Percentiles rank a stretch among this genome's conserved stretches.
phyloP scores from a whole-genome alignment of 2,888 invertebrate species.

The Amphipoea lucens region DNA sequence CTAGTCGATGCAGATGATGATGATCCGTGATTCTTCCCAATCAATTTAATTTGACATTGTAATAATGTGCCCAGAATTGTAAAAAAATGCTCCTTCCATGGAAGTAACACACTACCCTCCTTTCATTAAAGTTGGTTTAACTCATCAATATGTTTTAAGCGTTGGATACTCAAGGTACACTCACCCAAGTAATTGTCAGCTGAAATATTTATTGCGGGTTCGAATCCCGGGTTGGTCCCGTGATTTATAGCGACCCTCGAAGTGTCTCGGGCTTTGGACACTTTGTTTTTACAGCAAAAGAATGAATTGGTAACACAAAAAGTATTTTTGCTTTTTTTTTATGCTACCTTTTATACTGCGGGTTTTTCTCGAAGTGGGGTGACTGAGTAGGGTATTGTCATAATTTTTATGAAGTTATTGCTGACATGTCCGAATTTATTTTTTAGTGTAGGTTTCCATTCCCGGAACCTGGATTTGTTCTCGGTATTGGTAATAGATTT shows the following conservation, averaged over 20 bases:
- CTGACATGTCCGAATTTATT: neutral
- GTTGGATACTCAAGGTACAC: slow-evolving; percentile 51
- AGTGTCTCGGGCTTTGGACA: slow-evolving; percentile 51
- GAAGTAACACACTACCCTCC: neutral
- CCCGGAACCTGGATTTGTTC: neutral
- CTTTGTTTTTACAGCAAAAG: slow-evolving; percentile 59
- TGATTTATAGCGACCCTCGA: slow-evolving; percentile 71
- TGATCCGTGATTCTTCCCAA: too few species aligned
- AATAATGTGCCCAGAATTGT: neutral
- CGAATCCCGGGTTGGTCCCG: slow-evolving; percentile 64
- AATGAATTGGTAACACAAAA: slow-evolving; percentile 59
- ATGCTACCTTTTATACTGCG: slow-evolving; percentile 18
- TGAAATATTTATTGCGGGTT: slow-evolving; percentile 79
- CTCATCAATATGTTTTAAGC: slow-evolving; percentile 53
- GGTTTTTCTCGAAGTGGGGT: slow-evolving; percentile 7
- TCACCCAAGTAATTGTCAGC: slow-evolving; percentile 77
- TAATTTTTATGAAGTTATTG: neutral
- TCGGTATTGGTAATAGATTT: neutral
- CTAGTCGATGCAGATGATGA: too few species aligned
- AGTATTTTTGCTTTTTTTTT: slow-evolving; percentile 29
- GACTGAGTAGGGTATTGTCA: neutral
- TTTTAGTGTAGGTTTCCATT: neutral
- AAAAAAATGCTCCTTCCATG: neutral
- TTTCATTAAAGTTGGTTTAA: slow-evolving; percentile 30
- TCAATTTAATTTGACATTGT: neutral